Evolutionary conservation across 2,888 invertebrate species (phyloP), one percentile per base, ranked within the genome.

Genomic region (Gastrophysa polygoni): DNA sequence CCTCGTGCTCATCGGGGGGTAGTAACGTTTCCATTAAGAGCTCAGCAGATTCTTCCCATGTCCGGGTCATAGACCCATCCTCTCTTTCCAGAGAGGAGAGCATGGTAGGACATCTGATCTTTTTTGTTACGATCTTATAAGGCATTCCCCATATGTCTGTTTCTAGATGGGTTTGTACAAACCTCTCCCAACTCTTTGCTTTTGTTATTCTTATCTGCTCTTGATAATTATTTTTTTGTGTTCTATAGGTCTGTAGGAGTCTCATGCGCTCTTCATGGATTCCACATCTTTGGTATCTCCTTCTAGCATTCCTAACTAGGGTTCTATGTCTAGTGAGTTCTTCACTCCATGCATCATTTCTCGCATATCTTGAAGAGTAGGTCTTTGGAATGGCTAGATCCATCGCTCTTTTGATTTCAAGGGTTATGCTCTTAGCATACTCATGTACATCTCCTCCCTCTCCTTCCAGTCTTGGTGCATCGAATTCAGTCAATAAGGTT

Each of bases 41-140:
- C 14, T 57, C 34, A 4, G 57, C 48, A 2, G 57, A 32, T 18
- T 58, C 58, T n/a, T 43, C 43, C 49, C 58, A 58, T 10, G 28
- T 51, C 7, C n/a, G 7, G 1, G 58, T 58, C 10, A n/a, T 11
- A 14, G 57, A 32, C 2, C 57, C 57, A 29, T 57, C 57, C 3
- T 32, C 32, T 48, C 38, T 57, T 17, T 49, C 32, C 1, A 56
- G n/a, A 18, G 56, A 11, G 17, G 14, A 14, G 8, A 56, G 28
- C 47, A 47, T 24, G 24, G 24, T 24, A 24, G 24, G 24, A 24
- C 24, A 24, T 24, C 24, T 24, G 24, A 24, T 7, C 24, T 24
- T 24, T 24, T 24, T 24, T 24, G 24, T 24, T 24, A 24, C 24
- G 24, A 24, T 24, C 3, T 24, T 24, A 7, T 24, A 7, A 24